These are phyloP conservation scores for Amphiprion clarkii DNA, from an alignment of 2,797 vertebrate genomes.

Conservation along the genomic window DNA sequence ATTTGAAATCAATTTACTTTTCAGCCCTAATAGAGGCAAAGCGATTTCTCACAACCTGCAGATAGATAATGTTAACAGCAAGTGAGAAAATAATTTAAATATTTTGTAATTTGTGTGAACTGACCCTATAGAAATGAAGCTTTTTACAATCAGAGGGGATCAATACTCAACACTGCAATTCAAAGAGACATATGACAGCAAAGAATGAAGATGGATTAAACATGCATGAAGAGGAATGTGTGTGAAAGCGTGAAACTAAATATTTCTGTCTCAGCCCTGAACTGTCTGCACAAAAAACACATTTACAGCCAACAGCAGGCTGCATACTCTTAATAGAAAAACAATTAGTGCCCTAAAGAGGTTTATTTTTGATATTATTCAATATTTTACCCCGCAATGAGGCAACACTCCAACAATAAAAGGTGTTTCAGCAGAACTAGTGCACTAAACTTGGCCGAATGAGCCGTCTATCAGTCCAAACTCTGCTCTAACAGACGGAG, in stretches of 20 bases:
- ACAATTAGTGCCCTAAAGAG: neutral
- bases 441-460: neutral
- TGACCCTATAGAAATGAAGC: neutral
- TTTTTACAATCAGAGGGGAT: neutral
- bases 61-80: neutral
- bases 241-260: too few species aligned
- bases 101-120: too few species aligned
- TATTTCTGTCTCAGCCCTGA: too few species aligned
- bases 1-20: too few species aligned
- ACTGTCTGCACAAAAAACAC: too few species aligned
- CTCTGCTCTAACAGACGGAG: conserved; percentile 5
- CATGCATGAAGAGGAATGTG: too few species aligned
- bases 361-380: neutral
- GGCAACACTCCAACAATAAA: too few species aligned
- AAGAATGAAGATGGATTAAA: too few species aligned
- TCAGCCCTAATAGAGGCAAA: too few species aligned
- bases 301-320: neutral
- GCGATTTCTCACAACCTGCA: too few species aligned
- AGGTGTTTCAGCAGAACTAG: neutral
- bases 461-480: conserved; percentile 6
- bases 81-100: neutral
- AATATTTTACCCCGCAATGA: too few species aligned
- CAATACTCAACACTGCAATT: neutral
- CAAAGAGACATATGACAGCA: too few species aligned
- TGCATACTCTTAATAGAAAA: neutral